Evolutionary conservation across 2,797 vertebrate species (phyloP).

Genomic region (Alcedo quadribrachys): DNA sequence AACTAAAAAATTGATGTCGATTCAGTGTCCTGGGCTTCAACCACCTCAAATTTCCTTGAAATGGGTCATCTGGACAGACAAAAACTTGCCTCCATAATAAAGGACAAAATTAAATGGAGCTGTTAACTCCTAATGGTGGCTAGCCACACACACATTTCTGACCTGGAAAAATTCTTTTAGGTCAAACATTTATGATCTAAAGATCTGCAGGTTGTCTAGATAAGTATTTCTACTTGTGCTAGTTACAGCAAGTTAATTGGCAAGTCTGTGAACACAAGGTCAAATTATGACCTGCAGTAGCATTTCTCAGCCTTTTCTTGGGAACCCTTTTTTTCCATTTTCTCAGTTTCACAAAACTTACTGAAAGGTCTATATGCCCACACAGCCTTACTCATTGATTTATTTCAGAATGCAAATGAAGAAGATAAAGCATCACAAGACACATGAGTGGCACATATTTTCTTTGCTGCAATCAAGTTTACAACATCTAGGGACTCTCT

Average conservation of each 20-base stretch:
- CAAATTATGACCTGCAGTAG: neutral
- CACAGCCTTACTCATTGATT: neutral
- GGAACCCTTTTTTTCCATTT: neutral
- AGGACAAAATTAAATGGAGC: too few relatives aligned
- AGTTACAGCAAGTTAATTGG: neutral
- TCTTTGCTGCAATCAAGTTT: neutral
- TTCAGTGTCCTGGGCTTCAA: neutral
- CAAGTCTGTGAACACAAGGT: neutral
- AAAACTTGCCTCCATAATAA: neutral
- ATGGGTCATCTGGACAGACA: neutral
- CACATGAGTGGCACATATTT: accelerated
- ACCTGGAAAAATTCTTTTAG: neutral
- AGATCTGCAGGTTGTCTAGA: neutral
- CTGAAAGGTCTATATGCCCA: neutral
- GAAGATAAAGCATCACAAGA: neutral
- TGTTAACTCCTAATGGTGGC: neutral
- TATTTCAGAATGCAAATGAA: neutral
- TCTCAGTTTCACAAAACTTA: neutral
- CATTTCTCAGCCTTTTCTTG: neutral
- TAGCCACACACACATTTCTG: neutral
- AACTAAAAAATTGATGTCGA: neutral
- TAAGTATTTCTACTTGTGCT: neutral
- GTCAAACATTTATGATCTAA: neutral
- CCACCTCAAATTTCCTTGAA: neutral
- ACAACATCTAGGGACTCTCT: neutral